These are phyloP conservation scores for Acromyrmex echinatior DNA, from an alignment of 1,140 invertebrate genomes.

Conservation along the genomic window DNA sequence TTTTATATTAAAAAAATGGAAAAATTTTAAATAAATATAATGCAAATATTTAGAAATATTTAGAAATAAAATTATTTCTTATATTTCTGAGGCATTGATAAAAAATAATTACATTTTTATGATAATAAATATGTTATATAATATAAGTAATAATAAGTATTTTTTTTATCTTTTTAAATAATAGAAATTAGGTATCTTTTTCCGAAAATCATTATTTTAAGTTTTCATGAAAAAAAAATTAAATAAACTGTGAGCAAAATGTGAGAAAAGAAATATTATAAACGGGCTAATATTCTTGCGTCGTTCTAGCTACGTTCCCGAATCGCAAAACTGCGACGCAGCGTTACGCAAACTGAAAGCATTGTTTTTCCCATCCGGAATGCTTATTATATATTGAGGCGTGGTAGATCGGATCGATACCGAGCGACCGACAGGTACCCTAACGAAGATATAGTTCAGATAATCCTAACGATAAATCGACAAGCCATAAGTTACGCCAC, in stretches of 20 bases:
- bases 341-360: conserved; percentile 63
- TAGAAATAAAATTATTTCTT: conserved; percentile 9
- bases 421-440: conserved; percentile 46
- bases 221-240: background rate
- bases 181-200: background rate
- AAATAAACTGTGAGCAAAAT: background rate
- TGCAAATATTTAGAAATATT: background rate
- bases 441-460: conserved; percentile 58
- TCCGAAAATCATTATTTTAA: background rate
- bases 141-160: background rate
- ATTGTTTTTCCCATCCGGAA: conserved; percentile 64
- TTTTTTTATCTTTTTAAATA: background rate
- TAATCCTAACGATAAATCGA: conserved; percentile 60
- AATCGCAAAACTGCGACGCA: conserved; percentile 45
- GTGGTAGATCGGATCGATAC: conserved; percentile 57
- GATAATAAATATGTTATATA: background rate
- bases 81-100: background rate
- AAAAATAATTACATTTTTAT: background rate
- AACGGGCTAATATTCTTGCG: background rate
- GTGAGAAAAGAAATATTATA: background rate
- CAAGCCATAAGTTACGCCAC: conserved; percentile 47
- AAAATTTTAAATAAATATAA: background rate
- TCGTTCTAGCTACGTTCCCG: background rate
- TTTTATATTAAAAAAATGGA: background rate
- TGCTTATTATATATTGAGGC: conserved; percentile 64